These are phyloP conservation scores for Drosophila orena DNA, from an alignment of 1,140 invertebrate species.

Conservation along the genomic window DNA sequence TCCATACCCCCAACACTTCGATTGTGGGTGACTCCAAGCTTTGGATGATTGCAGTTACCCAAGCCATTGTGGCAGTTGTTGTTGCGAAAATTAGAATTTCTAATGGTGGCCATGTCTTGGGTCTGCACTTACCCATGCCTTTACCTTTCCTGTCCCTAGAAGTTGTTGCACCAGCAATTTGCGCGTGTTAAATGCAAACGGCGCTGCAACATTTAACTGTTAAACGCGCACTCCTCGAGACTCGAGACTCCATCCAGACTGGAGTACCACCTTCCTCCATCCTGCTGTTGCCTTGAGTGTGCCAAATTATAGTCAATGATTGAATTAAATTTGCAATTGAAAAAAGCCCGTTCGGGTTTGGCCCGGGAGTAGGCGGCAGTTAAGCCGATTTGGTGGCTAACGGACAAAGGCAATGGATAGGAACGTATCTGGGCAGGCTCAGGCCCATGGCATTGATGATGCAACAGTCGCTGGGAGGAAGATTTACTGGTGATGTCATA, in stretches of 20 bases:
- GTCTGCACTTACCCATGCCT: constrained; percentile 20
- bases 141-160: constrained; percentile 12
- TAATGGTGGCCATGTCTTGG: constrained; percentile 68
- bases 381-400: constrained; percentile 40
- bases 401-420: constrained; percentile 32
- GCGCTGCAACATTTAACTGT: constrained; percentile 77
- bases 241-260: constrained; percentile 13
- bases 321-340: constrained; percentile 84
- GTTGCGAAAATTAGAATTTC: constrained; percentile 75
- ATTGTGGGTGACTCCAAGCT: constrained; percentile 67
- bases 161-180: constrained; percentile 75
- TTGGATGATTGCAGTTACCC: constrained; percentile 54
- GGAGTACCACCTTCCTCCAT: constrained; percentile 7
- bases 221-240: constrained; percentile 52
- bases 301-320: constrained; percentile 82
- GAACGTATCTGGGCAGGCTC: background rate
- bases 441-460: constrained; percentile 25
- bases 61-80: constrained; percentile 38
- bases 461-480: constrained; percentile 15
- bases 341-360: constrained; percentile 55
- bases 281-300: constrained; percentile 43
- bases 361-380: constrained; percentile 55
- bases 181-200: constrained; percentile 80
- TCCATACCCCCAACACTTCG: constrained; percentile 7
- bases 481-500: constrained; percentile 66